Evolutionary conservation across 2,113 vertebrate species (phyloP).

Genomic region (Chroicocephalus ridibundus): DNA sequence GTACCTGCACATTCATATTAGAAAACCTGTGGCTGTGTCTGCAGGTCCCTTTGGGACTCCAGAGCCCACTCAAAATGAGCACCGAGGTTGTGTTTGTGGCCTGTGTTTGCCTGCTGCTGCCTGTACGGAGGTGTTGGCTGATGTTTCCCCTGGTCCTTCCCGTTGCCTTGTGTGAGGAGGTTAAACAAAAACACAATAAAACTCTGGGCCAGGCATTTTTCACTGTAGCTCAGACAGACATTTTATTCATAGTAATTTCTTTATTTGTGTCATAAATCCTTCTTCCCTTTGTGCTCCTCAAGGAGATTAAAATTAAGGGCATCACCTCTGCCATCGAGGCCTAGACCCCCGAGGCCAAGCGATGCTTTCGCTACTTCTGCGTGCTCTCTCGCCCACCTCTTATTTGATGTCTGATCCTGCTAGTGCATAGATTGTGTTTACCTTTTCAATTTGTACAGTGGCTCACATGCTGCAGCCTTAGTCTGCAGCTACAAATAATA

Average conservation of each 20-base stretch:
- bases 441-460: not conserved
- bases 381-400: not conserved
- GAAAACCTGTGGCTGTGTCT: not conserved
- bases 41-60: not conserved
- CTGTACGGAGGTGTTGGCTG: not conserved
- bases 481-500: not conserved
- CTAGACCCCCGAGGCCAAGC: not conserved
- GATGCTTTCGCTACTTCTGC: not conserved
- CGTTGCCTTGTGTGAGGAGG: not conserved
- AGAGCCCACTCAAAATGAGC: not conserved
- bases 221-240: conserved; percentile 1
- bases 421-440: not conserved
- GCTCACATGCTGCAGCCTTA: not conserved
- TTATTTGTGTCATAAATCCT: conserved; percentile 50
- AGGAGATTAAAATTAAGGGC: conserved; percentile 55
- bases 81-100: not conserved
- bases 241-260: conserved; percentile 41
- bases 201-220: conserved; percentile 16
- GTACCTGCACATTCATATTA: not conserved
- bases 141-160: not conserved
- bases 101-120: not conserved
- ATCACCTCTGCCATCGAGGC: conserved; percentile 14
- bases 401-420: not conserved
- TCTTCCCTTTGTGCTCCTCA: not conserved
- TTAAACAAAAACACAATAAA: conserved; percentile 54